Base-by-base conservation (phyloP, 2,113 vertebrate genomes). In the Periophthalmus modestus region DNA sequence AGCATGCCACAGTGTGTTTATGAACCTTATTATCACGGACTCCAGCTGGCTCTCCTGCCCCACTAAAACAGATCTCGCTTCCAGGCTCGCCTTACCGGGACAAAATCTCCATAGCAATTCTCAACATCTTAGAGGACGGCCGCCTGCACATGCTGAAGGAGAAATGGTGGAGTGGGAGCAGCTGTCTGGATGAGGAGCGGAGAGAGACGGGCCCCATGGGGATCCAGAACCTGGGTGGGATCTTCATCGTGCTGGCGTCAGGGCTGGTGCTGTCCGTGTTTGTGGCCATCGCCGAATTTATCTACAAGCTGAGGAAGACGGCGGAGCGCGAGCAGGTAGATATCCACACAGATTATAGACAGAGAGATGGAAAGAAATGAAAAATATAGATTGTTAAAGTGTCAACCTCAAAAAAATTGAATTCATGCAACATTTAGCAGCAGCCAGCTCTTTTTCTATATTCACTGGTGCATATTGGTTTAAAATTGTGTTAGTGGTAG, bases 21-120 rank as follows among this genome's bases (percentile, higher is more conserved):
- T 82, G 77, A 83, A 79, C 77, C 85, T 83, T 82, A 85, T 84
- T 86, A 90, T 87, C 78, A 67, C 79, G 65, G n/a, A 77, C 81
- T 84, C 83, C 88, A 89, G 85, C 86, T 88, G 88, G 78, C 16
- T 14, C 69, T 78, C 77, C 80, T 79, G 70, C 69, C 85, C 80
- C 79, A 86, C 52, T 89, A 82, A 90, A 90, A 82, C 77, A 55
- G 65, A 65, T 87, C 80, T 89, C 73, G 72, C 74, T 68, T 75
- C 0, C 91, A 99, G 98, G 97, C 68, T 99, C 98, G 1, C 98
- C 98, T 0, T 99, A 98, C 92, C 93, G 97, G 85, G 98, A 99
- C 93, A 99, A 97, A 94, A 95, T 99, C 91, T 97, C 95, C 90
- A 98, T 99, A 0, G 98, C 97, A 68, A 98, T 99, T 81, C 95